phyloP scores from a whole-genome alignment of 2,797 vertebrate genomes.

The Brachymystax lenok region DNA sequence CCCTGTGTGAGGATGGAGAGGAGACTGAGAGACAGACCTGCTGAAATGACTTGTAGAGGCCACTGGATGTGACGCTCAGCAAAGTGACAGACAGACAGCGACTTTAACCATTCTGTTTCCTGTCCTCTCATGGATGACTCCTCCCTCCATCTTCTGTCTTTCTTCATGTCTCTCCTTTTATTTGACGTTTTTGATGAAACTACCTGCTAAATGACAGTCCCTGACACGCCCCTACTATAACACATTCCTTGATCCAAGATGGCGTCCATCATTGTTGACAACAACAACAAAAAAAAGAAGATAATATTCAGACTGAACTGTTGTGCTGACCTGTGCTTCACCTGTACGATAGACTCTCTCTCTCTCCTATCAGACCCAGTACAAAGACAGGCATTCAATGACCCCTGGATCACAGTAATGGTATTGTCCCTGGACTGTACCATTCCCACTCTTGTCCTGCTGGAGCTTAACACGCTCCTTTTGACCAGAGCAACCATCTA shows the following conservation, averaged over 20 bases:
- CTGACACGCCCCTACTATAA: conserved; percentile 51
- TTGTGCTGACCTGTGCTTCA: conserved; percentile 31
- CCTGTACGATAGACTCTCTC: not conserved
- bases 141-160: conserved; percentile 51
- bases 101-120: conserved; percentile 62
- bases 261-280: conserved; percentile 24
- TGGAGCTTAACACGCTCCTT: conserved; percentile 14
- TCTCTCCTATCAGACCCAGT: not conserved
- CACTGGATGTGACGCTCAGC: conserved; percentile 58
- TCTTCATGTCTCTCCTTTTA: conserved; percentile 55
- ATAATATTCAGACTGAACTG: conserved; percentile 30
- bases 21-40: conserved; percentile 54
- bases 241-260: conserved; percentile 74
- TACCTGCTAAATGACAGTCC: conserved; percentile 64
- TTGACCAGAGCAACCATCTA: conserved; percentile 57
- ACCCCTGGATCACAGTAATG: not conserved
- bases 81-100: conserved; percentile 42
- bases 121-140: conserved; percentile 68
- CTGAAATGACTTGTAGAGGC: conserved; percentile 60
- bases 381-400: not conserved
- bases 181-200: conserved; percentile 60
- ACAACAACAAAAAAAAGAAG: conserved; percentile 9
- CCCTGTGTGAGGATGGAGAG: conserved; percentile 29
- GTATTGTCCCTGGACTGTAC: conserved; percentile 4
- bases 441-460: conserved; percentile 6